phyloP scores from a whole-genome alignment of 1,140 invertebrate species.

The Hesperophylax magnus region DNA sequence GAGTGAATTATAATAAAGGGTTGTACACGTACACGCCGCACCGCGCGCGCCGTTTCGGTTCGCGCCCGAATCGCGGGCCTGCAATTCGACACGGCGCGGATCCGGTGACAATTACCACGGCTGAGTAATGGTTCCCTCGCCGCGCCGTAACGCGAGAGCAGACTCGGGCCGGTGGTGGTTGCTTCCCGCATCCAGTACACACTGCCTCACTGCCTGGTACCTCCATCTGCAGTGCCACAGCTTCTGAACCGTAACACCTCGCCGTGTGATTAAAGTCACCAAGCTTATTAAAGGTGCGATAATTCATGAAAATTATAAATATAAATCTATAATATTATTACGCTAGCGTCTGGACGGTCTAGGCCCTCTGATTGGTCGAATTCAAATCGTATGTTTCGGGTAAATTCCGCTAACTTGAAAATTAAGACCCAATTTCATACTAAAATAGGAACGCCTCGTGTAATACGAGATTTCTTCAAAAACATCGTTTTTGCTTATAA shows the following conservation, averaged over 20 bases:
- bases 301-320: neutral
- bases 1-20: neutral
- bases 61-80: neutral
- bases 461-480: too few species aligned
- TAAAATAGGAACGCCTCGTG: too few species aligned
- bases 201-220: neutral
- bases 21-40: neutral
- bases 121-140: constrained; percentile 48
- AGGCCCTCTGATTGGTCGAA: too few species aligned
- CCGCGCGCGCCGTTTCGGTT: neutral
- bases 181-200: neutral
- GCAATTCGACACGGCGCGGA: constrained; percentile 47
- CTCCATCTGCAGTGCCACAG: neutral
- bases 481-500: too few species aligned
- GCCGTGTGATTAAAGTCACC: neutral
- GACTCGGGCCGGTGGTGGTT: too few species aligned
- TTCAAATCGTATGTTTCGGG: too few species aligned
- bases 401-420: too few species aligned
- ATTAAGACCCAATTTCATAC: too few species aligned
- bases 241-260: neutral
- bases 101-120: constrained; percentile 55
- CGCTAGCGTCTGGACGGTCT: too few species aligned
- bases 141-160: constrained; percentile 7
- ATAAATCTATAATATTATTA: too few species aligned
- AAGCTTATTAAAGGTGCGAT: neutral